Evolutionary conservation across 2,888 invertebrate genomes (phyloP).

Genomic region (Opisthograptis luteolata): DNA sequence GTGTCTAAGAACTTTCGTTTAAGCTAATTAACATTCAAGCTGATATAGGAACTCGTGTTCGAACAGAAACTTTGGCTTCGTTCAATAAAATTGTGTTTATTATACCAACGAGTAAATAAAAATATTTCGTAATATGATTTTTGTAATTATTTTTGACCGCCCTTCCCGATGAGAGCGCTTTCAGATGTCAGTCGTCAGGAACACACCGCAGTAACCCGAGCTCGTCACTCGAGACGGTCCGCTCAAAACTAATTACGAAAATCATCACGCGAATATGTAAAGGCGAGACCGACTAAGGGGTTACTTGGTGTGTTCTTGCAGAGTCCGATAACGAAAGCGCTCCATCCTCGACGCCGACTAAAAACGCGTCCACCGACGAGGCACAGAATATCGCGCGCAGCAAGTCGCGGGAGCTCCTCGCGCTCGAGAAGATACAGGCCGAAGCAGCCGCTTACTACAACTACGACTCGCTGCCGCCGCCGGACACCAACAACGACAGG

Average conservation of each 20-base stretch:
- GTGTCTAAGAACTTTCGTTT: slow-evolving; percentile 72
- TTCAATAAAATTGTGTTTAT: slow-evolving; percentile 81
- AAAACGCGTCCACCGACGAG: slow-evolving; percentile 54
- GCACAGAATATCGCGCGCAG: slow-evolving; percentile 62
- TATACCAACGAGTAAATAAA: slow-evolving; percentile 83
- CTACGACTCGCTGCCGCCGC: slow-evolving; percentile 75
- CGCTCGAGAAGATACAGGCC: slow-evolving; percentile 88
- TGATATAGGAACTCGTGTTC: slow-evolving; percentile 71
- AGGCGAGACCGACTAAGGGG: slow-evolving; percentile 58
- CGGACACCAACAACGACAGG: slow-evolving; percentile 50
- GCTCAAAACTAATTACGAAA: slow-evolving; percentile 82
- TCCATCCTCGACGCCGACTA: slow-evolving; percentile 85
- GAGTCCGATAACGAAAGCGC: slow-evolving; percentile 91
- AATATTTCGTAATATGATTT: slow-evolving; percentile 82
- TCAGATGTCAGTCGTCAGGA: slow-evolving; percentile 67
- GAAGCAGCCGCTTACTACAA: slow-evolving; percentile 89
- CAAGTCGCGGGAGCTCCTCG: slow-evolving; percentile 88
- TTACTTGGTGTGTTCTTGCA: slow-evolving; percentile 87
- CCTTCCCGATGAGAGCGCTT: slow-evolving; percentile 64
- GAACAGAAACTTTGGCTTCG: slow-evolving; percentile 75
- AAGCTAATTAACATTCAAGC: slow-evolving; percentile 73
- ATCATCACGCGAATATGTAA: slow-evolving; percentile 56
- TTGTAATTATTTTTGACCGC: slow-evolving; percentile 83
- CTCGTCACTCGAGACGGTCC: slow-evolving; percentile 57
- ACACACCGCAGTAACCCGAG: slow-evolving; percentile 63